Conservation (phyloP, 2,888 invertebrate species). For the Aphelenchoides bicaudatus region DNA sequence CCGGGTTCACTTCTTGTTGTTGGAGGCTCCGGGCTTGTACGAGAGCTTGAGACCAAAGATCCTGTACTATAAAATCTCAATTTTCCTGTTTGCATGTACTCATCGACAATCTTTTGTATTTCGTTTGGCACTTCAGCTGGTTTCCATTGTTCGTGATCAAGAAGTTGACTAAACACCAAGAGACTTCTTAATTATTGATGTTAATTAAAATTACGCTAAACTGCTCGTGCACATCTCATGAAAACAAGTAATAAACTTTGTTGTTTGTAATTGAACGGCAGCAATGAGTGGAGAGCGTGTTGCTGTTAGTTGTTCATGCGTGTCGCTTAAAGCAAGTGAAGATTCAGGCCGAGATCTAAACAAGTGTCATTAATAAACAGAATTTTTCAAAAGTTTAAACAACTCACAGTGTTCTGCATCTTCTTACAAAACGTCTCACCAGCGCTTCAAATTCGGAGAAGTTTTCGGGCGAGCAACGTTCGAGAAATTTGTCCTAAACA, state of each 20-base stretch:
- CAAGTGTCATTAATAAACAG: too few species aligned
- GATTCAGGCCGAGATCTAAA: conserved; percentile 5
- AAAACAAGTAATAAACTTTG: conserved; percentile 83
- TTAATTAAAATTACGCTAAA: conserved; percentile 64
- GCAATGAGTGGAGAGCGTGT: conserved; percentile 29
- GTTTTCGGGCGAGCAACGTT: conserved; percentile 73
- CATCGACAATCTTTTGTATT: conserved; percentile 78
- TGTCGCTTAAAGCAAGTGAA: neutral
- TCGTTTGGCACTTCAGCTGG: conserved; percentile 83
- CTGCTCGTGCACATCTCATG: conserved; percentile 82
- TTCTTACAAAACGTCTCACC: conserved; percentile 71
- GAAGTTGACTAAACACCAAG: conserved; percentile 65
- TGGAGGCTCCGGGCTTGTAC: neutral
- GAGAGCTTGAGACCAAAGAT: neutral
- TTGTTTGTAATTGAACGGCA: conserved; percentile 69
- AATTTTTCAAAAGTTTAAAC: too few species aligned
- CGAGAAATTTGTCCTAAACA: conserved; percentile 66
- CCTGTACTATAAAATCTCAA: too few species aligned
- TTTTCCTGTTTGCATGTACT: conserved; percentile 66
- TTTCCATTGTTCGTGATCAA: conserved; percentile 90
- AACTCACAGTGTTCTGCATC: conserved; percentile 23
- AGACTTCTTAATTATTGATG: neutral
- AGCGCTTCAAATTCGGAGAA: conserved; percentile 74
- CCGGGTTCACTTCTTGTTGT: too few species aligned
- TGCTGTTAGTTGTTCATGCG: conserved; percentile 14